phyloP scores from a whole-genome alignment of 2,113 vertebrate species.

The Nerophis ophidion region DNA sequence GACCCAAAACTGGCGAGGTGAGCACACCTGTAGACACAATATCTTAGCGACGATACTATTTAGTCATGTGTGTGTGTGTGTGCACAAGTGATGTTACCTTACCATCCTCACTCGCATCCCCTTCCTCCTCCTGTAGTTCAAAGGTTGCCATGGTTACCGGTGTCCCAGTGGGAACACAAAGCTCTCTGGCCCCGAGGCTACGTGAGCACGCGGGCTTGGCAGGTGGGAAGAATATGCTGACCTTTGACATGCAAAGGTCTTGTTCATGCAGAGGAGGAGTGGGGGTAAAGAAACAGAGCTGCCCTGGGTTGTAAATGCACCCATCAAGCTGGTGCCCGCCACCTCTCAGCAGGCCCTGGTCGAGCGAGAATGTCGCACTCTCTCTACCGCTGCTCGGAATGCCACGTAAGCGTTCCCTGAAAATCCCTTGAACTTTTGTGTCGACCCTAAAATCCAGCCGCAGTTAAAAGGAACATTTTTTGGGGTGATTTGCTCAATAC shows the following conservation, averaged over 20 bases:
- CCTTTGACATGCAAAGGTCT: constrained; percentile 58
- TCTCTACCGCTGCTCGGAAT: constrained; percentile 17
- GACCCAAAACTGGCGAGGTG: no score
- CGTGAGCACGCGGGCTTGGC: constrained; percentile 12
- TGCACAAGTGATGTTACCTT: constrained; percentile 10
- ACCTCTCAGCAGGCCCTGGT: constrained; percentile 43
- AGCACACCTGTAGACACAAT: neutral
- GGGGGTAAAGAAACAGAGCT: constrained; percentile 1
- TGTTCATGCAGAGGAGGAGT: constrained; percentile 6
- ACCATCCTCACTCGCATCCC: constrained; percentile 33
- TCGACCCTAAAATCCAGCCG: no score
- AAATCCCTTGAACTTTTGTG: no score
- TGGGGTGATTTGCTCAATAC: no score
- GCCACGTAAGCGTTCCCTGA: no score
- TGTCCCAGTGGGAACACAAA: constrained; percentile 35
- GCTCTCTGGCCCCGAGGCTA: constrained; percentile 42
- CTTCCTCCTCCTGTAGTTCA: constrained; percentile 44
- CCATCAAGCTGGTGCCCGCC: constrained; percentile 31
- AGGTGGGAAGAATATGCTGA: constrained; percentile 29
- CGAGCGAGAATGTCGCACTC: constrained; percentile 47
- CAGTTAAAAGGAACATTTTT: no score
- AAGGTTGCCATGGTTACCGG: constrained; percentile 58
- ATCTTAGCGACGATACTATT: constrained; percentile 29
- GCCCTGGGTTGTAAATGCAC: constrained; percentile 37
- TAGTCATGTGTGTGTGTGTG: neutral